Conservation (phyloP, 2,113 vertebrate genomes). For the Campylorhamphus procurvoides region DNA sequence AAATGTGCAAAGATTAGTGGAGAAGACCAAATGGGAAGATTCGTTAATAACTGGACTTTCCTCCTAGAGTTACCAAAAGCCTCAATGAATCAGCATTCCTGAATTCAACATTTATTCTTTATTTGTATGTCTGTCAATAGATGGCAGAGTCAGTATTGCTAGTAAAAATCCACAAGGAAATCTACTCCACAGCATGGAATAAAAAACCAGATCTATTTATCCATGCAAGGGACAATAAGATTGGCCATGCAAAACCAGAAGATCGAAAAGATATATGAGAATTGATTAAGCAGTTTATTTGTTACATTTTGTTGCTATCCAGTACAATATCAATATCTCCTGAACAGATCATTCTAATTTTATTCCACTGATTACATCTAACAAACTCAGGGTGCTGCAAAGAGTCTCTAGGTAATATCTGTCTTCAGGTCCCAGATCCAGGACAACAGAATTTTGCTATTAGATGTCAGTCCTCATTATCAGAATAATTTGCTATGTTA, state of each 20-base stretch:
- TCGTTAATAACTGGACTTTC: not conserved
- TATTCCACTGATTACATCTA: not conserved
- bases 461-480: not conserved
- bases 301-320: not conserved
- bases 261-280: not conserved
- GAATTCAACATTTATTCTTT: not conserved
- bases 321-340: not conserved
- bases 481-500: not conserved
- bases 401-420: not conserved
- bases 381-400: not conserved
- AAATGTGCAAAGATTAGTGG: not conserved
- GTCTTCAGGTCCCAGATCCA: not conserved
- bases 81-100: accelerated
- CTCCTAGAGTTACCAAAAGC: not conserved
- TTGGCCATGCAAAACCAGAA: not conserved
- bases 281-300: not conserved
- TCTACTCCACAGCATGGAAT: not conserved
- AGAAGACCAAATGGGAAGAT: not conserved
- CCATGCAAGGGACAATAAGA: not conserved
- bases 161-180: not conserved
- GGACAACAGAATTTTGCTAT: not conserved
- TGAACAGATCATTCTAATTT: not conserved
- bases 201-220: not conserved
- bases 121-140: not conserved
- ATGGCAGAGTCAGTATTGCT: not conserved